A percentile compares a stretch with the other conserved stretches of the same genome.
Evolutionary conservation across 1,140 invertebrate genomes (phyloP).

Genomic region (Laupala kohalensis): DNA sequence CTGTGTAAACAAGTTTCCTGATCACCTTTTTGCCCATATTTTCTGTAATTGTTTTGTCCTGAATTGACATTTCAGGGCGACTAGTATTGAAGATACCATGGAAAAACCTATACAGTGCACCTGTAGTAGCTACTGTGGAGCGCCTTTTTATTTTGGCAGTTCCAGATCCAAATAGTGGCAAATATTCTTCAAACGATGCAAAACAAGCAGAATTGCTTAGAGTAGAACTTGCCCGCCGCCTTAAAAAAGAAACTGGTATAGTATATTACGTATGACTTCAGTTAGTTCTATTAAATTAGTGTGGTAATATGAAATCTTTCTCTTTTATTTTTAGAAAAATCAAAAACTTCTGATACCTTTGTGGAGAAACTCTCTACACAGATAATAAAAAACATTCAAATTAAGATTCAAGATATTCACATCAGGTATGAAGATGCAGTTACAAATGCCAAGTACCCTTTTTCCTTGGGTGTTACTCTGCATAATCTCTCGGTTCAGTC

Average conservation of each 20-base stretch:
- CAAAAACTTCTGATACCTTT: slow-evolving; percentile 75
- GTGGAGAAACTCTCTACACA: slow-evolving; percentile 89
- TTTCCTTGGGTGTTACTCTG: slow-evolving; percentile 81
- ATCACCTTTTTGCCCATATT: no score
- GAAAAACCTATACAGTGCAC: slow-evolving; percentile 90
- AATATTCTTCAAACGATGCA: slow-evolving; percentile 57
- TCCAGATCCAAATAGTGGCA: slow-evolving; percentile 82
- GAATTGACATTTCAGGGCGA: slow-evolving; percentile 47
- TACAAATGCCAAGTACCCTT: slow-evolving; percentile 63
- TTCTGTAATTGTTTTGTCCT: background rate
- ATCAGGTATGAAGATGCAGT: slow-evolving; percentile 88
- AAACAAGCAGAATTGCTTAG: slow-evolving; percentile 73
- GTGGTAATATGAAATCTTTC: background rate
- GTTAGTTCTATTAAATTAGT: background rate
- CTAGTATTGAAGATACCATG: slow-evolving; percentile 93
- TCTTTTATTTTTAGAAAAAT: slow-evolving; percentile 33
- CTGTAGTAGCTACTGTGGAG: slow-evolving; percentile 79
- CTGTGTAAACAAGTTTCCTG: no score
- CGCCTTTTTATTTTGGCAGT: slow-evolving; percentile 77
- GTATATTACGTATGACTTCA: background rate
- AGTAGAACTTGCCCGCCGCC: slow-evolving; percentile 67
- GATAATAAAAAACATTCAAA: slow-evolving; percentile 95
- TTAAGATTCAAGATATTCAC: slow-evolving; percentile 87
- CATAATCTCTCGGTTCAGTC: slow-evolving; percentile 69
- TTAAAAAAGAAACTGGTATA: slow-evolving; percentile 57